These are phyloP conservation scores for Ennomos fuscantarius DNA, from an alignment of 2,888 invertebrate genomes.

Conservation along the genomic window DNA sequence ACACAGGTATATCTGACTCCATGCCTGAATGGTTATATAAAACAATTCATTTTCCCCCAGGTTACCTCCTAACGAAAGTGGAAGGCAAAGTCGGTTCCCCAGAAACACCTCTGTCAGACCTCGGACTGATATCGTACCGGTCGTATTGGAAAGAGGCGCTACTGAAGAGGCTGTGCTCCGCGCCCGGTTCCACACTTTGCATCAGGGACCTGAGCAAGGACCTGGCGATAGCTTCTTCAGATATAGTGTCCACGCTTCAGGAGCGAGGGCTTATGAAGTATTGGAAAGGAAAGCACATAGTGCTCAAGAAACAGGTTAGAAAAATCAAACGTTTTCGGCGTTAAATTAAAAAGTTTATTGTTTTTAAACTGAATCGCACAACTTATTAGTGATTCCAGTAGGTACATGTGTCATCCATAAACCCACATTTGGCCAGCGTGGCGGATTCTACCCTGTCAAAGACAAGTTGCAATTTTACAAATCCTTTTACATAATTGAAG, in stretches of 20 bases:
- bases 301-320: slow-evolving; percentile 95
- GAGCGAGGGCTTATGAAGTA: slow-evolving; percentile 99
- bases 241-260: slow-evolving; percentile 98
- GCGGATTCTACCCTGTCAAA: no score
- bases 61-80: slow-evolving; percentile 97
- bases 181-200: slow-evolving; percentile 94
- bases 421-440: no score
- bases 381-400: no score
- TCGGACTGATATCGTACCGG: slow-evolving; percentile 98
- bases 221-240: slow-evolving; percentile 98
- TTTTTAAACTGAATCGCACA: no score
- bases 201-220: slow-evolving; percentile 95
- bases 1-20: no score
- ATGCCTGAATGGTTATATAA: no score
- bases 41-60: slow-evolving; percentile 75
- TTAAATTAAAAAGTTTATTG: no score
- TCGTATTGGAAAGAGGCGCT: slow-evolving; percentile 99
- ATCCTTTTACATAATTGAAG: no score
- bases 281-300: slow-evolving; percentile 99
- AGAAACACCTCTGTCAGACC: slow-evolving; percentile 98
- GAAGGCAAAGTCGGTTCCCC: slow-evolving; percentile 99
- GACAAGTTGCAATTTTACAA: no score
- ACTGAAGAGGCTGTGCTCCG: slow-evolving; percentile 94
- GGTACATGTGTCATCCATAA: no score
- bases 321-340: no score